Evolutionary conservation across 2,797 vertebrate species (phyloP).

Genomic region (Adelosebastes latens): DNA sequence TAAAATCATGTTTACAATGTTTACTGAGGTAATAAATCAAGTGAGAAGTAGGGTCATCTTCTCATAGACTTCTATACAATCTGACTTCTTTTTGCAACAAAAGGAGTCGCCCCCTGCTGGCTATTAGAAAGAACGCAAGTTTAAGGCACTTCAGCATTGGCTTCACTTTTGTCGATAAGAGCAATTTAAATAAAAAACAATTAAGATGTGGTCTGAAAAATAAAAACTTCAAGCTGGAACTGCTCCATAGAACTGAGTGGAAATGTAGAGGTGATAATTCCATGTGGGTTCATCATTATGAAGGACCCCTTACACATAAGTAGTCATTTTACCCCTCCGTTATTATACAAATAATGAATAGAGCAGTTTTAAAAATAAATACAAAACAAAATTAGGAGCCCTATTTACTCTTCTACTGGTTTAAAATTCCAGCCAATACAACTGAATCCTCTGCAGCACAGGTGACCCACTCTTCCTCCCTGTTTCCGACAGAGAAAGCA

Average conservation of each 20-base stretch:
- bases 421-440: not conserved
- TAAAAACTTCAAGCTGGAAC: not conserved
- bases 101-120: no score
- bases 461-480: not conserved
- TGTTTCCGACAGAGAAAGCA: constrained; percentile 50
- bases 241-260: not conserved
- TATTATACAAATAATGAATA: not conserved
- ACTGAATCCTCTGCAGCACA: not conserved
- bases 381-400: not conserved
- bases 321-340: not conserved
- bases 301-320: not conserved
- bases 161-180: not conserved
- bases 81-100: no score
- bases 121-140: no score
- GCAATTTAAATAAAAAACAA: not conserved
- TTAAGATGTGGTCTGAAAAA: not conserved
- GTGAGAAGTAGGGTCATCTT: no score
- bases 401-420: not conserved
- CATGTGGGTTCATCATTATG: not conserved
- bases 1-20: no score
- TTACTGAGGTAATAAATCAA: no score
- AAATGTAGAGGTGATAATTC: not conserved
- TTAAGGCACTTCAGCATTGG: no score
- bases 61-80: no score
- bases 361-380: not conserved